phyloP scores from a whole-genome alignment of 2,113 vertebrate genomes.

The Thunnus thynnus region DNA sequence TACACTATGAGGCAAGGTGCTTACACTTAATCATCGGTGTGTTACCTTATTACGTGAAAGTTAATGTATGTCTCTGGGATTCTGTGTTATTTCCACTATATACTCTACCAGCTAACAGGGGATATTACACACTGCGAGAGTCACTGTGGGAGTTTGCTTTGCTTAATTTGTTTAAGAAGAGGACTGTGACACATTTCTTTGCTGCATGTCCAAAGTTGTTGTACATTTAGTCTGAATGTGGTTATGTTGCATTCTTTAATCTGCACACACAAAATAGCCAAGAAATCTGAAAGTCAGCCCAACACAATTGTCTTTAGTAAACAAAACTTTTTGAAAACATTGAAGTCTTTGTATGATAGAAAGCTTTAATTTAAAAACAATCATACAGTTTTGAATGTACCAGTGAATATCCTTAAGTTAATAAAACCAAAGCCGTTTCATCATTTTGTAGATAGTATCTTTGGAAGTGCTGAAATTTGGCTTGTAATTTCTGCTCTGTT shows the following conservation, averaged over 20 bases:
- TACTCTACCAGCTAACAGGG: conserved; percentile 23
- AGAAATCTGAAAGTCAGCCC: background rate
- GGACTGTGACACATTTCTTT: conserved; percentile 11
- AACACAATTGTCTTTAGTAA: background rate
- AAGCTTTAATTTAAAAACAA: conserved; percentile 26
- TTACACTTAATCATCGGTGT: conserved; percentile 79
- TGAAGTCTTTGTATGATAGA: background rate
- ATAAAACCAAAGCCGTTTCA: conserved; percentile 22
- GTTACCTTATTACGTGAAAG: conserved; percentile 72
- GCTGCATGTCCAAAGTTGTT: background rate
- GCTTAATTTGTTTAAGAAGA: conserved; percentile 5
- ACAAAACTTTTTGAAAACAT: background rate
- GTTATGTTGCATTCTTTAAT: conserved; percentile 6
- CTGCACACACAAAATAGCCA: background rate
- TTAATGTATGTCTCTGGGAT: conserved; percentile 69
- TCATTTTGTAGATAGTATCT: background rate
- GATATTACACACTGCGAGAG: conserved; percentile 1
- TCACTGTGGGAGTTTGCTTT: conserved; percentile 1
- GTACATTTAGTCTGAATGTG: background rate
- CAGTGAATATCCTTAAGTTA: conserved; percentile 14
- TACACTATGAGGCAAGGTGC: conserved; percentile 75
- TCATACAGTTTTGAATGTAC: conserved; percentile 4
- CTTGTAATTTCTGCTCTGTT: conserved; percentile 60
- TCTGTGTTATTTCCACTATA: conserved; percentile 48
- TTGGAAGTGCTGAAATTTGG: conserved; percentile 30